These are phyloP conservation scores for Bergia sp. DNA, from an alignment of 92 coral and sea anemone species.

Conservation along the genomic window DNA sequence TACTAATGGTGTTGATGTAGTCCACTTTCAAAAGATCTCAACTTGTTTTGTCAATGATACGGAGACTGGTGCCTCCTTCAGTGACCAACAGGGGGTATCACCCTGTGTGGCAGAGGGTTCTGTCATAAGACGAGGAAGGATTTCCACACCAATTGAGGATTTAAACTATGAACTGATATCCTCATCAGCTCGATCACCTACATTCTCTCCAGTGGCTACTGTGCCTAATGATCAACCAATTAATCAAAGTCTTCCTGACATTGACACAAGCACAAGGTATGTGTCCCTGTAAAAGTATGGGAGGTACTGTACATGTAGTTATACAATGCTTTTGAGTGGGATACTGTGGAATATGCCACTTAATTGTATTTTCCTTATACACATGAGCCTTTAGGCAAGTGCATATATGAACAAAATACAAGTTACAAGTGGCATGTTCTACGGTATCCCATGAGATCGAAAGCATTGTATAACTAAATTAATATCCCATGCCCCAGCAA, in stretches of 20 bases:
- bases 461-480: too few species aligned
- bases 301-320: too few species aligned
- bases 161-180: slow-evolving; percentile 58
- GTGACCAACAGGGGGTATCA: background rate
- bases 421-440: too few species aligned
- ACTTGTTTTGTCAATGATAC: background rate
- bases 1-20: background rate
- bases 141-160: slow-evolving; percentile 89
- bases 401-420: too few species aligned
- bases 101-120: slow-evolving; percentile 10
- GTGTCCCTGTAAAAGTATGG: background rate
- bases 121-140: slow-evolving; percentile 66
- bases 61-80: background rate
- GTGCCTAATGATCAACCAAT: slow-evolving; percentile 38
- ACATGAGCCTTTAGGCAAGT: too few species aligned
- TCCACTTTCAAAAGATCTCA: background rate
- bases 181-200: slow-evolving; percentile 71
- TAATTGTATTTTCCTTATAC: too few species aligned
- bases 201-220: slow-evolving; percentile 74
- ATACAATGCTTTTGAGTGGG: too few species aligned
- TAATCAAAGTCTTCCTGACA: background rate
- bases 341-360: too few species aligned
- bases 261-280: slow-evolving; percentile 30
- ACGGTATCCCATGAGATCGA: too few species aligned
- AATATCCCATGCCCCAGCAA: too few species aligned